These are phyloP conservation scores for Diabrotica balteata DNA, from an alignment of 2,888 invertebrate species.

Conservation along the genomic window DNA sequence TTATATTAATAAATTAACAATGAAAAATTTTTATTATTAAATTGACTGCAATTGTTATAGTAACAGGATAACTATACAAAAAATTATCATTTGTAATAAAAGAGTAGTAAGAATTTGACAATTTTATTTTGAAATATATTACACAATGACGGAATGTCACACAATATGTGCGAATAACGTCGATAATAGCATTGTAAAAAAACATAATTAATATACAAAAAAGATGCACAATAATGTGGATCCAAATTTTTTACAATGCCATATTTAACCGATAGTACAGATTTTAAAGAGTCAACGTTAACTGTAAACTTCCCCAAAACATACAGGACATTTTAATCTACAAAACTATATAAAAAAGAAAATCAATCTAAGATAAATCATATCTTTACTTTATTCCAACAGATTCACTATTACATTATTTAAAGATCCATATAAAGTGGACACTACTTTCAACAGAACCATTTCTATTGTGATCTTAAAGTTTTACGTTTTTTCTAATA, in stretches of 20 bases:
- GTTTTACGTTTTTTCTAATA: too few relatives aligned
- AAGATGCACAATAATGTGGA: slow-evolving; percentile 39
- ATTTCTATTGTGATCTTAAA: too few relatives aligned
- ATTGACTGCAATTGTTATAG: too few relatives aligned
- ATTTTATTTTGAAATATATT: slow-evolving; percentile 48
- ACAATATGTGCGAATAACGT: slow-evolving; percentile 53
- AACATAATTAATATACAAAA: slow-evolving; percentile 47
- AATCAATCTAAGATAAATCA: too few relatives aligned
- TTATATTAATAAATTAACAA: too few relatives aligned
- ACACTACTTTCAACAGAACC: too few relatives aligned
- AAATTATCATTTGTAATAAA: neutral
- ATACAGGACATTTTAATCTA: slow-evolving; percentile 31
- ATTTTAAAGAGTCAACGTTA: slow-evolving; percentile 28
- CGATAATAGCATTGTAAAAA: slow-evolving; percentile 50
- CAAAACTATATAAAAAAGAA: too few relatives aligned
- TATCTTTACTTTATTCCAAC: too few relatives aligned
- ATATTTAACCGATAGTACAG: slow-evolving; percentile 33
- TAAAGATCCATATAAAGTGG: too few relatives aligned
- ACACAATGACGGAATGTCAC: slow-evolving; percentile 49
- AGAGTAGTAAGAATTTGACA: slow-evolving; percentile 38
- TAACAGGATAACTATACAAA: neutral
- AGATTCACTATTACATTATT: too few relatives aligned
- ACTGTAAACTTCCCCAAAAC: slow-evolving; percentile 44
- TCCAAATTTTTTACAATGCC: slow-evolving; percentile 50
- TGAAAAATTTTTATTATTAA: too few relatives aligned